Conservation (phyloP, 1,140 invertebrate species). For the Drosophila kurseongensis region DNA sequence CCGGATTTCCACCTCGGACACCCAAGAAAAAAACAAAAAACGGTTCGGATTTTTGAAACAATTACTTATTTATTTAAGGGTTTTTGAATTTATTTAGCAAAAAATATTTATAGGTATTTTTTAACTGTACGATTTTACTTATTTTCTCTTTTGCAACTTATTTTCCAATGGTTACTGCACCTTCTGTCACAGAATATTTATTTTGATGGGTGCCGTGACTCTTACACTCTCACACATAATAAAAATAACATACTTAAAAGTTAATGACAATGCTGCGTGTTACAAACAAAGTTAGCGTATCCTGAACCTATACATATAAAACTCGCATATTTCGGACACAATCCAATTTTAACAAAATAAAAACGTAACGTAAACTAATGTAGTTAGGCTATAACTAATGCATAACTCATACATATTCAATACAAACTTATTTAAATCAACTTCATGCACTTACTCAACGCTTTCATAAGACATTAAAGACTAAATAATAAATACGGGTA, state of each 20-base stretch:
- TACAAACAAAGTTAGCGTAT: slow-evolving; percentile 58
- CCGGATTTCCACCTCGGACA: no score
- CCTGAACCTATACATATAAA: slow-evolving; percentile 56
- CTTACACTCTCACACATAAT: slow-evolving; percentile 47
- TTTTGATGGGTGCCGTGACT: slow-evolving; percentile 1
- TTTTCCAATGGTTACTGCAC: slow-evolving; percentile 18
- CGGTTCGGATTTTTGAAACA: slow-evolving; percentile 60
- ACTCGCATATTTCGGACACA: slow-evolving; percentile 68
- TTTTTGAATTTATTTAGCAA: slow-evolving; percentile 75
- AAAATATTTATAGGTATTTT: slow-evolving; percentile 62
- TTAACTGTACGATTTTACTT: slow-evolving; percentile 10
- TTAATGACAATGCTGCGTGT: slow-evolving; percentile 79
- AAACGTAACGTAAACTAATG: slow-evolving; percentile 49
- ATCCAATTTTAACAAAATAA: slow-evolving; percentile 43
- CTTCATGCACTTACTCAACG: slow-evolving; percentile 17
- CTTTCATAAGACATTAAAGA: slow-evolving; percentile 53
- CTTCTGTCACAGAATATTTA: slow-evolving; percentile 3
- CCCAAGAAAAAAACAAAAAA: not conserved
- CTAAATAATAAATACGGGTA: slow-evolving; percentile 79
- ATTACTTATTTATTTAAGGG: slow-evolving; percentile 73
- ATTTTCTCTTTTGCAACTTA: slow-evolving; percentile 10
- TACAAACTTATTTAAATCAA: slow-evolving; percentile 31
- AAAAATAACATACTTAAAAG: slow-evolving; percentile 66
- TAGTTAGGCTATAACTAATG: slow-evolving; percentile 43
- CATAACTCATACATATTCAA: slow-evolving; percentile 15